Evolutionary conservation across 1,140 invertebrate species (phyloP).

Genomic region (Neodiprion fabricii): DNA sequence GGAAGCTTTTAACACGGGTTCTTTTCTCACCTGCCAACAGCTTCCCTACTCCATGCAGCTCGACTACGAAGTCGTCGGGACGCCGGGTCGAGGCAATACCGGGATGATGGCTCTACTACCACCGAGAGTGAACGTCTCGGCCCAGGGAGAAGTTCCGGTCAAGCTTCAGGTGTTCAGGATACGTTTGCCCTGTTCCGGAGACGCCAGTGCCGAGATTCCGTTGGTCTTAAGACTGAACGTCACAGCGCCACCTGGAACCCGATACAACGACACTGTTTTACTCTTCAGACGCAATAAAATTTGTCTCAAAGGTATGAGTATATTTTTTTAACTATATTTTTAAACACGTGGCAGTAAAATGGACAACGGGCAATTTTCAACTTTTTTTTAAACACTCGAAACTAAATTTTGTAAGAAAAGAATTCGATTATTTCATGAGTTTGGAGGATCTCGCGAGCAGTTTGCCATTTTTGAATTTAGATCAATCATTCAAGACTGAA

Average conservation of each 20-base stretch:
- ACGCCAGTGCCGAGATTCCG: constrained; percentile 76
- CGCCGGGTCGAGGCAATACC: constrained; percentile 42
- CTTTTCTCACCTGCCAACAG: constrained; percentile 60
- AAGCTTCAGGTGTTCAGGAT: constrained; percentile 80
- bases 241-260: constrained; percentile 66
- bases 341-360: no score
- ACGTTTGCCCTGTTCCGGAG: constrained; percentile 78
- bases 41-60: constrained; percentile 79
- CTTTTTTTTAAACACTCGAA: no score
- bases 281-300: constrained; percentile 87
- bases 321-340: background rate
- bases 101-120: constrained; percentile 69
- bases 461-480: no score
- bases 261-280: constrained; percentile 75
- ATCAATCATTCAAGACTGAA: no score
- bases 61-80: constrained; percentile 75
- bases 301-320: constrained; percentile 76
- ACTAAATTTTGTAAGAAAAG: no score
- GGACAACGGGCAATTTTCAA: no score
- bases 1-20: background rate
- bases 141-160: constrained; percentile 76
- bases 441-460: no score
- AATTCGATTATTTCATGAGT: no score
- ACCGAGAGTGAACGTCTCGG: constrained; percentile 82
- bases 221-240: constrained; percentile 80